phyloP scores from a whole-genome alignment of 2,797 vertebrate genomes.

The Yasuhikotakia modesta region DNA sequence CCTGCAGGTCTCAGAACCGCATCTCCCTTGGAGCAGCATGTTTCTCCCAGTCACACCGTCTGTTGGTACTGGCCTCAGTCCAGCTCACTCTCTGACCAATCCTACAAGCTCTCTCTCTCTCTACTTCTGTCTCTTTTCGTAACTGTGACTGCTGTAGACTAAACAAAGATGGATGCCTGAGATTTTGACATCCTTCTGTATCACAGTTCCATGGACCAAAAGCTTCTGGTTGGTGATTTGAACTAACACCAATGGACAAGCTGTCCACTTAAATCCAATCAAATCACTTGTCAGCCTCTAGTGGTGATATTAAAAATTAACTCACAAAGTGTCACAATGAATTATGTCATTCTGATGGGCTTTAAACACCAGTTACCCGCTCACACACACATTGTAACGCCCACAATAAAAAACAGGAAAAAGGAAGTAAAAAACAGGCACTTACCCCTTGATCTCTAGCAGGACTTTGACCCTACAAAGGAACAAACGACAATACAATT shows the following conservation, averaged over 20 bases:
- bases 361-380: conserved; percentile 2
- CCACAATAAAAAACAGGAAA: conserved; percentile 26
- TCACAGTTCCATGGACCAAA: not conserved
- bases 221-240: conserved; percentile 4
- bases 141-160: not conserved
- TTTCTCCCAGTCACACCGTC: conserved; percentile 44
- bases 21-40: conserved; percentile 34
- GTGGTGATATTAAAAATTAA: conserved; percentile 15
- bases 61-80: conserved; percentile 51
- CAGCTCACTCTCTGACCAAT: conserved; percentile 47
- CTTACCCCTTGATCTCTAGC: conserved; percentile 59
- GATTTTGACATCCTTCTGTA: not conserved
- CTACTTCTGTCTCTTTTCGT: not conserved
- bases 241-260: conserved; percentile 9
- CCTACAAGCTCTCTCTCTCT: conserved; percentile 29
- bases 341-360: conserved; percentile 15
- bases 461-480: conserved; percentile 59
- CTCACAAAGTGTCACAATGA: conserved; percentile 3
- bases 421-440: conserved; percentile 33
- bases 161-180: conserved; percentile 6
- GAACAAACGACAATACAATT: conserved; percentile 38
- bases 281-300: conserved; percentile 20
- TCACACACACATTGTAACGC: conserved; percentile 10
- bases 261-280: conserved; percentile 22
- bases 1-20: conserved; percentile 42